Percentiles rank a stretch among this genome's conserved stretches.
Evolutionary conservation across 2,797 vertebrate genomes (phyloP).

Genomic region (Eulemur mongoz): DNA sequence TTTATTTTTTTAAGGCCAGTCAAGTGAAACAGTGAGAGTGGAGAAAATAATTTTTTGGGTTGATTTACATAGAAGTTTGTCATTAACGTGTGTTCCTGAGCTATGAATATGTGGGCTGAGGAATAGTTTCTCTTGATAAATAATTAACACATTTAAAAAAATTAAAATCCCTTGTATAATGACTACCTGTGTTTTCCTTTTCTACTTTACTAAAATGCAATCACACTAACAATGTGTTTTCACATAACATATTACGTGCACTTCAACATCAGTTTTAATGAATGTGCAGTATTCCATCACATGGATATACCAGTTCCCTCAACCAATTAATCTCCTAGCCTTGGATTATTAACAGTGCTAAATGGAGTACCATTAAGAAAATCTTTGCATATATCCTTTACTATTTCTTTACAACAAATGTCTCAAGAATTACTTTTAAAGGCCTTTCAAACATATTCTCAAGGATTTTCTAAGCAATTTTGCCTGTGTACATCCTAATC

Average conservation of each 20-base stretch:
- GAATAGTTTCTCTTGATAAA: no score
- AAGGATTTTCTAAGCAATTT: background rate
- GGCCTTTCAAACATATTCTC: background rate
- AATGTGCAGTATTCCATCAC: background rate
- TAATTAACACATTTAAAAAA: no score
- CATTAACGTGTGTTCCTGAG: no score
- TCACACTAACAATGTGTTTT: background rate
- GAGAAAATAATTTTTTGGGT: no score
- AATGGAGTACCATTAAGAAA: background rate
- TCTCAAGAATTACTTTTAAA: background rate
- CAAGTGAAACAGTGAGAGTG: no score
- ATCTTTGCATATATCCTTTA: background rate
- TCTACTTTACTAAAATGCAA: background rate
- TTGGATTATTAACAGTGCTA: constrained; percentile 4
- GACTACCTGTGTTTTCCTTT: background rate
- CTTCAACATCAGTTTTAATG: background rate
- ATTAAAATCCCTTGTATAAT: background rate
- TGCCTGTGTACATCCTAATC: background rate
- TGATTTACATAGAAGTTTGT: no score
- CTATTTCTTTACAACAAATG: background rate
- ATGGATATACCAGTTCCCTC: background rate
- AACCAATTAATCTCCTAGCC: background rate
- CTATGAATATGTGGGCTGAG: no score
- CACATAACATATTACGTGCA: background rate
- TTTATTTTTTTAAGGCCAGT: no score